Base-by-base conservation (phyloP, 2,797 vertebrate genomes). In the Pangasius djambal region DNA sequence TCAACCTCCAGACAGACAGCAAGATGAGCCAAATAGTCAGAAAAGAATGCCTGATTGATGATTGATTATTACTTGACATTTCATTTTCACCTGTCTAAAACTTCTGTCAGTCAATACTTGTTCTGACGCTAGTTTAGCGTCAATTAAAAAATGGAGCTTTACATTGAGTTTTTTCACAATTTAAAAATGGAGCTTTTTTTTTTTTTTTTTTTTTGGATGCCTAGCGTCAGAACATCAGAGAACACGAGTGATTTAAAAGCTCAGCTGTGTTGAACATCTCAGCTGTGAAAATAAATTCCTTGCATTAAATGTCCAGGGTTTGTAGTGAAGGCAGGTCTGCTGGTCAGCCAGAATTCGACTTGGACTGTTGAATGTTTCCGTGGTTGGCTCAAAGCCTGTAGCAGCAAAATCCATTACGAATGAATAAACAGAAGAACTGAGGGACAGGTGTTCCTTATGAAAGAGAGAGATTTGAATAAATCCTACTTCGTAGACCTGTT, bases 211-310 rank as follows among this genome's bases (percentile, higher is more conserved):
- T 16, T 4, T 83, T 83, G 59, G 13, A 52, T 0, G 20, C 5
- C 22, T 40, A 28, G 82, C 61, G n/a, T 48, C 59, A 1, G 25
- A 48, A 65, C 12, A 57, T 78, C n/a, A 13, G 18, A 13, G 31
- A 25, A 25, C 8, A 8, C 0, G 0, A 7, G 15, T 65, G 81
- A 83, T 65, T 44, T 65, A 72, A 59, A 55, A 40, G 31, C 65
- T 85, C 65, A n/a, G 37, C 81, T 44, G 57, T 83, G 81, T 63
- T 83, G 57, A 83, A 83, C 25, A 48, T n/a, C 82, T 50, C 61
- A 84, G 61, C 82, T 84, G 82, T 67, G 61, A 84, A 84, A 84
- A 50, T 65, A 84, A 65, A 67, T n/a, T 84, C 28, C 82, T 67
- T 22, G 59, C 40, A 31, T 65, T 67, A 48, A 50, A 50, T 75